phyloP scores from a whole-genome alignment of 1,140 invertebrate species.

The Pollicipes pollicipes region DNA sequence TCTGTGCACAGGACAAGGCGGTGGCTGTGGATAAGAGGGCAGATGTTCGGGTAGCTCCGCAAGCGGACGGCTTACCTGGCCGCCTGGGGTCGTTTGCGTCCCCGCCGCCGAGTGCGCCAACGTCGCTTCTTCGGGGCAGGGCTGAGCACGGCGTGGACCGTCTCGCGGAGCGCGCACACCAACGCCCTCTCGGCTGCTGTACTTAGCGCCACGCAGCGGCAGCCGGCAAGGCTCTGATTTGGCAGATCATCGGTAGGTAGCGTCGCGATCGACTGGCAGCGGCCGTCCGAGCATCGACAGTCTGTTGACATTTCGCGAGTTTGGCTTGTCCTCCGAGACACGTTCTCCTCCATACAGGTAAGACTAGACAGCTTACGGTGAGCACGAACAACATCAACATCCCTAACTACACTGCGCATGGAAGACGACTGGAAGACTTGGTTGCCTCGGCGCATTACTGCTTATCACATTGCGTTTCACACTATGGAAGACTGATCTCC shows the following conservation, averaged over 20 bases:
- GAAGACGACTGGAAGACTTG: conserved; percentile 21
- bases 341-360: too few relatives aligned
- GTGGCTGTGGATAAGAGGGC: too few relatives aligned
- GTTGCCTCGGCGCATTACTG: conserved; percentile 6
- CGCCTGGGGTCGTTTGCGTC: neutral
- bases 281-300: too few relatives aligned
- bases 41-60: too few relatives aligned
- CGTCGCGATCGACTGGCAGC: too few relatives aligned
- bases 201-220: neutral
- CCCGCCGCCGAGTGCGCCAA: neutral
- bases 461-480: neutral
- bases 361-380: too few relatives aligned
- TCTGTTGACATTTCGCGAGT: too few relatives aligned
- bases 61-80: neutral
- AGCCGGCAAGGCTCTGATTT: neutral
- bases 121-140: neutral
- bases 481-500: neutral
- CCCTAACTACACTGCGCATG: conserved; percentile 23
- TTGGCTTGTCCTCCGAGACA: too few relatives aligned
- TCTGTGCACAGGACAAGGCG: too few relatives aligned
- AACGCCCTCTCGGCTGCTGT: neutral
- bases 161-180: neutral
- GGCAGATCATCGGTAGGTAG: too few relatives aligned
- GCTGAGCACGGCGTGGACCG: neutral
- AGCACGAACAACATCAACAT: conserved; percentile 17